Percentiles rank a stretch among this genome's conserved stretches.
phyloP scores from a whole-genome alignment of 2,888 invertebrate genomes.

The Scaptodrosophila latifasciaeformis region DNA sequence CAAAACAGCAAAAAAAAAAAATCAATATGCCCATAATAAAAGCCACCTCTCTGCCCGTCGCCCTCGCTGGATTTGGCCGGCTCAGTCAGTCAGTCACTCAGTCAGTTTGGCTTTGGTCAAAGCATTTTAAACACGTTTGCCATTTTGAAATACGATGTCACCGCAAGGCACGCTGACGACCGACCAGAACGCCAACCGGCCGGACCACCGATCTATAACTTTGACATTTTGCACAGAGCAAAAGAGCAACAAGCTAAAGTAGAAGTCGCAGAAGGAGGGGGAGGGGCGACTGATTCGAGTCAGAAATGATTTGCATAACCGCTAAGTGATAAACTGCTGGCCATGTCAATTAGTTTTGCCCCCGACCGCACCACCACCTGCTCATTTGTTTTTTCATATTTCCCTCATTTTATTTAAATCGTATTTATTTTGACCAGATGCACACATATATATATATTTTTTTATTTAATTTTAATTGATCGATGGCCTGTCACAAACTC shows the following conservation, averaged over 20 bases:
- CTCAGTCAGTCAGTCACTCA: no score
- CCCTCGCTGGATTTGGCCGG: no score
- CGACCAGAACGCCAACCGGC: conserved; percentile 29
- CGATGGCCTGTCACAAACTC: conserved; percentile 42
- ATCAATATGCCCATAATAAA: no score
- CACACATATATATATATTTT: no score
- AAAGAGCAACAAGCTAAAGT: conserved; percentile 44
- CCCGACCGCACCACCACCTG: no score
- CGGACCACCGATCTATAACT: conserved; percentile 51
- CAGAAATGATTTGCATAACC: conserved; percentile 55
- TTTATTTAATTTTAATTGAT: no score
- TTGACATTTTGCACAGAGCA: conserved; percentile 58
- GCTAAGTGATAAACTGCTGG: conserved; percentile 39
- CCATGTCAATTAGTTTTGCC: conserved; percentile 19
- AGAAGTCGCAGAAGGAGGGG: conserved; percentile 14
- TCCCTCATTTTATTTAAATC: background rate
- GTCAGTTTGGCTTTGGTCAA: no score
- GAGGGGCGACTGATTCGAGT: no score
- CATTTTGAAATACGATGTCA: conserved; percentile 63
- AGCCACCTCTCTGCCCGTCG: no score
- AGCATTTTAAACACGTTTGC: conserved; percentile 51
- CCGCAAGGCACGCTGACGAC: conserved; percentile 30
- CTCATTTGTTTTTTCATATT: background rate
- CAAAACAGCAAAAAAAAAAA: no score
- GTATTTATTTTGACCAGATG: background rate